Conservation (phyloP, 1,140 invertebrate species). For the Tenebrio molitor region DNA sequence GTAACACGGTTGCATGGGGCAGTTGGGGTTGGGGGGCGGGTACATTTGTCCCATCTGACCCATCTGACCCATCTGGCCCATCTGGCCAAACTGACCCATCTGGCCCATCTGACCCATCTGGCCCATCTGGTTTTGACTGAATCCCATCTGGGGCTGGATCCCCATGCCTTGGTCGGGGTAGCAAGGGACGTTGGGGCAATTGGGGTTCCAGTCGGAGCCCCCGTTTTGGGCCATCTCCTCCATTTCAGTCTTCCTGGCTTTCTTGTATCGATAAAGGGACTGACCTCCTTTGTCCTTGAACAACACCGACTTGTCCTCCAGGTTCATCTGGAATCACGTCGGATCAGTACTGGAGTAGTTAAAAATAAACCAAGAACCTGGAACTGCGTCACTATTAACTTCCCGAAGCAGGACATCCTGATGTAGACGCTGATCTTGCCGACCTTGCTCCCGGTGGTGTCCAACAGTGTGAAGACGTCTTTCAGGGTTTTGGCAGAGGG, state of each 20-base stretch:
- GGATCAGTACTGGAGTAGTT: not conserved
- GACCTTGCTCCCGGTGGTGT: slow-evolving; percentile 66
- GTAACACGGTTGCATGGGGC: slow-evolving; percentile 45
- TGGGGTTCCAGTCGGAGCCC: too few species aligned
- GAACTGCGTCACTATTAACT: slow-evolving; percentile 73
- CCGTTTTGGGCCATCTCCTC: too few species aligned
- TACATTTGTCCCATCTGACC: slow-evolving; percentile 6
- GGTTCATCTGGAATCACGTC: slow-evolving; percentile 69
- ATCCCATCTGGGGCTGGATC: too few species aligned
- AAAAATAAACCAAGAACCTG: not conserved
- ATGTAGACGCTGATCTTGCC: slow-evolving; percentile 71
- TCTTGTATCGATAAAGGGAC: slow-evolving; percentile 63
- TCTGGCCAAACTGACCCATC: not conserved
- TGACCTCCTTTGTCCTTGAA: slow-evolving; percentile 65
- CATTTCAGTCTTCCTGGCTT: slow-evolving; percentile 52
- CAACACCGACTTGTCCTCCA: slow-evolving; percentile 64
- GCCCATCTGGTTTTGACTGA: too few species aligned
- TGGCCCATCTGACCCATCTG: too few species aligned
- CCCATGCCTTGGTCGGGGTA: not conserved
- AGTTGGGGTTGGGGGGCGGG: slow-evolving; percentile 25
- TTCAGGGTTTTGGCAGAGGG: slow-evolving; percentile 68
- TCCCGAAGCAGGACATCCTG: slow-evolving; percentile 75
- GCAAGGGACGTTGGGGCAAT: slow-evolving; percentile 41
- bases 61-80: slow-evolving; percentile 3
- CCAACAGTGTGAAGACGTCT: slow-evolving; percentile 70